Percentiles rank a stretch among this genome's conserved stretches.
Evolutionary conservation across 2,113 vertebrate genomes (phyloP).

Genomic region (Thalassoma bifasciatum): DNA sequence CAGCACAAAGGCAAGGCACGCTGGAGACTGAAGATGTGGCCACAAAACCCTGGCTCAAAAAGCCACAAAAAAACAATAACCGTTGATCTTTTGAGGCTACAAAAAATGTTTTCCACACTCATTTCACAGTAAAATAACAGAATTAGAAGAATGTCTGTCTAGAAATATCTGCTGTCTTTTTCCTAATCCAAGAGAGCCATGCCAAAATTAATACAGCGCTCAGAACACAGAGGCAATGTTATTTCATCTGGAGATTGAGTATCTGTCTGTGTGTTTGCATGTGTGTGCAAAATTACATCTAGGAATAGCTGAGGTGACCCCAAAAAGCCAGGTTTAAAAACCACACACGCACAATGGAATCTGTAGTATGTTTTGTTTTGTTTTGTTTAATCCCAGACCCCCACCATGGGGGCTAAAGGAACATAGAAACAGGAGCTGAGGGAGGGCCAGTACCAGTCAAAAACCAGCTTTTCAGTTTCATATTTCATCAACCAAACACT

Average conservation of each 20-base stretch:
- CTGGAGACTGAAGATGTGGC: slow-evolving; percentile 58
- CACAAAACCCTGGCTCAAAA: slow-evolving; percentile 50
- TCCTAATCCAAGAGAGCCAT: slow-evolving; percentile 42
- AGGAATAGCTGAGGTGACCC: slow-evolving; percentile 43
- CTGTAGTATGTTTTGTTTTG: slow-evolving; percentile 67
- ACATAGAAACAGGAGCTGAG: slow-evolving; percentile 68
- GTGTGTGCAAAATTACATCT: slow-evolving; percentile 51
- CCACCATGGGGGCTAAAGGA: slow-evolving; percentile 62
- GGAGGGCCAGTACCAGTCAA: slow-evolving; percentile 57
- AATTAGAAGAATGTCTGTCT: slow-evolving; percentile 62
- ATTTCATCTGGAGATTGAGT: slow-evolving; percentile 73
- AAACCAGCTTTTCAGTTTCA: too few species aligned
- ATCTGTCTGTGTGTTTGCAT: slow-evolving; percentile 39
- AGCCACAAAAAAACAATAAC: slow-evolving; percentile 57
- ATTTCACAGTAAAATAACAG: slow-evolving; percentile 61
- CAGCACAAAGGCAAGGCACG: slow-evolving; percentile 49
- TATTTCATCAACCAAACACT: too few species aligned
- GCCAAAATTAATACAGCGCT: slow-evolving; percentile 69
- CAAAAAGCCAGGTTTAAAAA: slow-evolving; percentile 55
- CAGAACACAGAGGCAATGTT: slow-evolving; percentile 55
- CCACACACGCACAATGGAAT: slow-evolving; percentile 72
- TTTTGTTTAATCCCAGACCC: slow-evolving; percentile 73
- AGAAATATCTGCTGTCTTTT: slow-evolving; percentile 66
- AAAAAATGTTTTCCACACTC: slow-evolving; percentile 25
- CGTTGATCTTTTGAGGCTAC: slow-evolving; percentile 51